phyloP scores from a whole-genome alignment of 2,113 vertebrate genomes.

The Pseudorhombus dupliciocellatus region DNA sequence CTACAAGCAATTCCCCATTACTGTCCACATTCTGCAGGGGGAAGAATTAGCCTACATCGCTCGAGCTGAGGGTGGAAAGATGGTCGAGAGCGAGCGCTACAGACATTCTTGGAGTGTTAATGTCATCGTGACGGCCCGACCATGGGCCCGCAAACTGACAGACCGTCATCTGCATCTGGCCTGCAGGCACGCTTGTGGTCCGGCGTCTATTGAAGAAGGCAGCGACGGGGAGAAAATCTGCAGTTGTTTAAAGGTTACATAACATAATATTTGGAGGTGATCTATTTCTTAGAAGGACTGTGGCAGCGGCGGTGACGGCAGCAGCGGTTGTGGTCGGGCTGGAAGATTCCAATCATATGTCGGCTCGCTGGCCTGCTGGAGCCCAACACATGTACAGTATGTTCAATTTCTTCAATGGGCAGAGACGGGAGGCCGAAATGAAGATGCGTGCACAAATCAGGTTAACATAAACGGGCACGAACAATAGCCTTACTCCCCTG shows the following conservation, averaged over 20 bases:
- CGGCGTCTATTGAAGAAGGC: conserved; percentile 50
- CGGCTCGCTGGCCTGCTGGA: conserved; percentile 32
- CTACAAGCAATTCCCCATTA: conserved; percentile 49
- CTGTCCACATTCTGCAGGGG: conserved; percentile 53
- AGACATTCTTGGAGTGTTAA: conserved; percentile 75
- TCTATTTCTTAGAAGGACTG: conserved; percentile 58
- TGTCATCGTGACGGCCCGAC: conserved; percentile 69
- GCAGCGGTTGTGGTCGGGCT: conserved; percentile 54
- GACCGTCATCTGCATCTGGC: conserved; percentile 72
- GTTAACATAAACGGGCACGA: conserved; percentile 13
- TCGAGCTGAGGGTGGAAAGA: conserved; percentile 68
- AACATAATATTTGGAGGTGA: conserved; percentile 67
- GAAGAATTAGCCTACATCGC: conserved; percentile 49
- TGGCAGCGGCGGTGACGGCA: conserved; percentile 53
- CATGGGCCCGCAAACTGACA: conserved; percentile 73
- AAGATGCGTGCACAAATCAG: conserved; percentile 9
- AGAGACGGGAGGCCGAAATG: conserved; percentile 16
- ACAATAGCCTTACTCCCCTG: neutral
- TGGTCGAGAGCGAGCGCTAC: conserved; percentile 60
- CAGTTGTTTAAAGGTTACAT: conserved; percentile 71
- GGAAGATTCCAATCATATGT: conserved; percentile 55
- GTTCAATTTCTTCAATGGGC: conserved; percentile 36
- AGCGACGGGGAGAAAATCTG: conserved; percentile 59
- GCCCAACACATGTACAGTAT: conserved; percentile 27
- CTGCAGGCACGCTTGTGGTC: conserved; percentile 75